Conservation (phyloP, 2,113 vertebrate genomes). For the Psilopogon haemacephalus region DNA sequence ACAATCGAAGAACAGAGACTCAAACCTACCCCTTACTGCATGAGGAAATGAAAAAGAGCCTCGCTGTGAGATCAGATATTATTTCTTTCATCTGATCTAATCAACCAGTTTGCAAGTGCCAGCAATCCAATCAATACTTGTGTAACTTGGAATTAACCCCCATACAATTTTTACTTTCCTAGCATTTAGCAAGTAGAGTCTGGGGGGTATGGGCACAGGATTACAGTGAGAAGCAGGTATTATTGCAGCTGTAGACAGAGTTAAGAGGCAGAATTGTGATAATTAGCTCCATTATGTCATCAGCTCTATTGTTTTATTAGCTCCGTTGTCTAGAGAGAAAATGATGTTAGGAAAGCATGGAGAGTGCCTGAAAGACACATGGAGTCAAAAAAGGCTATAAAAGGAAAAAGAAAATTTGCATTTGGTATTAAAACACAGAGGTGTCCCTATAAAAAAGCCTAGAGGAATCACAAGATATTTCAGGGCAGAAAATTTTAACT, state of each 20-base stretch:
- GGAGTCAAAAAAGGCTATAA: neutral
- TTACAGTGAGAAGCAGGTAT: neutral
- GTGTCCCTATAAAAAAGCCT: neutral
- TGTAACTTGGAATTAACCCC: neutral
- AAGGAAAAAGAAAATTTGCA: neutral
- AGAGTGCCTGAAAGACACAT: neutral
- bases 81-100: neutral
- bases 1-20: neutral
- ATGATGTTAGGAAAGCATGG: neutral
- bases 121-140: neutral
- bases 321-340: neutral
- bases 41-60: neutral
- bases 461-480: neutral
- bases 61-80: neutral
- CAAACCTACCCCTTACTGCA: neutral
- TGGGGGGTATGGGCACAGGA: neutral
- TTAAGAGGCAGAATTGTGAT: neutral
- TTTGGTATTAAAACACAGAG: neutral
- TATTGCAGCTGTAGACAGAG: neutral
- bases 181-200: neutral
- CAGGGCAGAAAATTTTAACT: neutral
- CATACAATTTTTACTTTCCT: neutral
- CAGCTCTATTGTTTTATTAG: neutral
- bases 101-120: neutral
- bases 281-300: neutral